Base-by-base conservation (phyloP, 2,888 invertebrate genomes). In the Theretra japonica region DNA sequence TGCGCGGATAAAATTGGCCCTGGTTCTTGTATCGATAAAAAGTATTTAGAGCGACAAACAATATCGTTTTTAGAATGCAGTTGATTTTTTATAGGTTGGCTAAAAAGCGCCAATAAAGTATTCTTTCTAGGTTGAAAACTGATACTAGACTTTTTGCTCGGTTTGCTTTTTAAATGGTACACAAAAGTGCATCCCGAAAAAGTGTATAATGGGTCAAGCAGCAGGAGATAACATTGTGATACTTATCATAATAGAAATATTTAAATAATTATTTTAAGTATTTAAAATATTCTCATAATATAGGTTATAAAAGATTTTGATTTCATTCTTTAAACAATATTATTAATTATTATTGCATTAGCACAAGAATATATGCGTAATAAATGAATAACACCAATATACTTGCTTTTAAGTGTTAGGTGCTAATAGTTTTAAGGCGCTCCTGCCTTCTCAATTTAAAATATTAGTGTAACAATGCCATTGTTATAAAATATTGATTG, bases 1-100 rank as follows among this genome's bases (percentile, higher is more conserved):
- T 79, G 80, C 75, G 53, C 71, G 65, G 23, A 65, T 65, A 65
- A 65, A 65, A 65, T 65, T 69, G 50, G 15, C 69, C 19, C 21
- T 48, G 41, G 41, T 25, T 21, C 11, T n/a, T n/a, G 4, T 68
- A 48, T n/a, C 30, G 21, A 50, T 50, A 68, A 25, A 68, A 68
- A 33, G 21, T 48, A 23, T 33, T n/a, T 23, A 4, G 6, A 53
- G n/a, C n/a, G 53, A 53, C 53, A n/a, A n/a, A 53, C 53, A 53
- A 53, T 53, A 53, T n/a, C n/a, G 41, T 53, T 5, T 7, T 53
- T 53, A n/a, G 19, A 53, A 53, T 53, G 4, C 19, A n/a, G 53
- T 17, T n/a, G n/a, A 41, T 11, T 41, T 41, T 41, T 41, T 41
- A 41, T 15, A 15, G 15, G 15, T 15, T 15, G 11, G 41, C 11